Conservation (phyloP, 1,140 invertebrate genomes). For the Brachionus angularis region DNA sequence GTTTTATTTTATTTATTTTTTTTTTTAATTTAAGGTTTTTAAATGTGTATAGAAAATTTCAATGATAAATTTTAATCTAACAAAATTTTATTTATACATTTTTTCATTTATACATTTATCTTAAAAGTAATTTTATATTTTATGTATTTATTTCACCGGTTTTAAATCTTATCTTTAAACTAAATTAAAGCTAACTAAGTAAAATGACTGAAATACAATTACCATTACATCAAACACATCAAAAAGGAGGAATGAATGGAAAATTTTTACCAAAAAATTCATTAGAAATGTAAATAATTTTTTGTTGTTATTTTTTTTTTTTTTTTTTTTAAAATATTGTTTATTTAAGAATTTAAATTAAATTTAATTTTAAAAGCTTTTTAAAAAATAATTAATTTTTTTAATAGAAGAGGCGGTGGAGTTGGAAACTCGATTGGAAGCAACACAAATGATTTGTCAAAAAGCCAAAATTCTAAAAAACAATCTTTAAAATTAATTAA, state of each 20-base stretch:
- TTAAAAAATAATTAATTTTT: no score
- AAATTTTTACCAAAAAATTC: constrained; percentile 43
- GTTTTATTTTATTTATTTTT: no score
- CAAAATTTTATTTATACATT: no score
- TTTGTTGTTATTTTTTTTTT: neutral
- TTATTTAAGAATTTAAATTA: no score
- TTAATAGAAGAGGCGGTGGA: constrained; percentile 38
- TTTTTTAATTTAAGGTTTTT: no score
- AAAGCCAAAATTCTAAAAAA: neutral
- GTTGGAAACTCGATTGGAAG: constrained; percentile 9
- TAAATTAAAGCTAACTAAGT: neutral
- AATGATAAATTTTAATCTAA: no score
- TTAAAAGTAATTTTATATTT: no score
- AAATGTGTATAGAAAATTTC: no score
- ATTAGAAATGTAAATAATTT: constrained; percentile 33
- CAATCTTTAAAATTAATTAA: constrained; percentile 30
- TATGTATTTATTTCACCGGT: no score
- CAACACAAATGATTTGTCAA: neutral
- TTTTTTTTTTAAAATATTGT: neutral
- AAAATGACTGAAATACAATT: constrained; percentile 43
- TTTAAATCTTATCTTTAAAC: neutral
- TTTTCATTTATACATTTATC: no score
- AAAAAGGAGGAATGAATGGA: constrained; percentile 43
- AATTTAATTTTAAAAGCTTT: no score
- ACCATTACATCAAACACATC: constrained; percentile 35